A percentile compares a stretch with the other conserved stretches of the same genome.
These are phyloP conservation scores for Sterrhoptilus dennistouni DNA, from an alignment of 2,113 vertebrate genomes.

Conservation along the genomic window DNA sequence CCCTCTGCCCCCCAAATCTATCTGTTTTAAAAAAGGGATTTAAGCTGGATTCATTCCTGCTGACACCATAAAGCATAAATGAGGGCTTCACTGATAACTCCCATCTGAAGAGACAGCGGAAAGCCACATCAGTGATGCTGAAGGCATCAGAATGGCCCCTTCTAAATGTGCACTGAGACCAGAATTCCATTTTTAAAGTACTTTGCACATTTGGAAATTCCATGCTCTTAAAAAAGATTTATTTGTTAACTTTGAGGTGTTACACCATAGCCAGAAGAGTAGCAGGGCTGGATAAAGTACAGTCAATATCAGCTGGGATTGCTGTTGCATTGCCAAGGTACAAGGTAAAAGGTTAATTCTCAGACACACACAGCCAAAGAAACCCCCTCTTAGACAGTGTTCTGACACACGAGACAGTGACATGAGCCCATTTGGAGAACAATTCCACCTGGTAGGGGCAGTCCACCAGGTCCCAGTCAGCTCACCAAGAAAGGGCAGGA, in stretches of 20 bases:
- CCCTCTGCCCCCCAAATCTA: background rate
- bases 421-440: background rate
- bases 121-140: background rate
- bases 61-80: background rate
- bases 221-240: background rate
- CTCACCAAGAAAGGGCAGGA: background rate
- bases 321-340: background rate
- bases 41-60: background rate
- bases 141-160: background rate
- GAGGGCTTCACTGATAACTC: background rate
- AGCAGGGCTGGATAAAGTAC: background rate
- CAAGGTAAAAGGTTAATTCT: background rate
- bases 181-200: background rate
- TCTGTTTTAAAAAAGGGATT: background rate
- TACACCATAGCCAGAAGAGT: background rate
- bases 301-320: background rate
- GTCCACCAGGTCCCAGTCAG: background rate
- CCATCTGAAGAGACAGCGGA: background rate
- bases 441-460: background rate
- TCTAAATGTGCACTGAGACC: background rate
- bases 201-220: background rate
- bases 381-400: fast-evolving
- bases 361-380: background rate
- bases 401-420: background rate
- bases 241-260: background rate